A percentile compares a stretch with the other conserved stretches of the same genome.
Conservation (phyloP, 2,888 invertebrate species). For the Steinernema hermaphroditum region DNA sequence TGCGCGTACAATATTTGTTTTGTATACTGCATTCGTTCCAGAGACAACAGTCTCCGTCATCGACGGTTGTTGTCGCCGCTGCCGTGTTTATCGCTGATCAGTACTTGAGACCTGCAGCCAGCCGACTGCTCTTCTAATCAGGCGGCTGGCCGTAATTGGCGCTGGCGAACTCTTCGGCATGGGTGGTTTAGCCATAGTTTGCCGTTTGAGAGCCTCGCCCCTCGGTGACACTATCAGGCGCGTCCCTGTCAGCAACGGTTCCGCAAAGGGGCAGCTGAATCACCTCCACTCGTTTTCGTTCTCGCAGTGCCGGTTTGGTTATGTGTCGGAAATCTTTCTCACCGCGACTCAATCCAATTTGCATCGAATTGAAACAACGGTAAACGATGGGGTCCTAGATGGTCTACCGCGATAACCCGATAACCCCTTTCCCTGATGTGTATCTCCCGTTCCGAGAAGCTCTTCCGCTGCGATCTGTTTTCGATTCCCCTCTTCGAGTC, state of each 20-base stretch:
- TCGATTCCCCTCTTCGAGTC: slow-evolving; percentile 2
- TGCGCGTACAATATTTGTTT: slow-evolving; percentile 31
- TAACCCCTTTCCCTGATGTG: slow-evolving; percentile 9
- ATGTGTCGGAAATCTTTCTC: not conserved
- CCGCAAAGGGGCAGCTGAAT: not conserved
- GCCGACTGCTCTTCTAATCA: not conserved
- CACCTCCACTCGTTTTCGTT: slow-evolving; percentile 15
- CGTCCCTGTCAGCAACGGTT: slow-evolving; percentile 4
- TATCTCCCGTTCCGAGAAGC: slow-evolving; percentile 1
- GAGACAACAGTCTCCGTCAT: slow-evolving; percentile 27
- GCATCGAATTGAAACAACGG: slow-evolving; percentile 2
- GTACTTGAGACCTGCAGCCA: slow-evolving; percentile 8
- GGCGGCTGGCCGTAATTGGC: not conserved
- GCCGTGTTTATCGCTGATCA: slow-evolving; percentile 18
- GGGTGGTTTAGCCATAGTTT: not conserved
- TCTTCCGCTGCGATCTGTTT: not conserved
- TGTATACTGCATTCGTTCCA: slow-evolving; percentile 31
- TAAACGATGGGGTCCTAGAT: not conserved
- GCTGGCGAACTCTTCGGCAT: not conserved
- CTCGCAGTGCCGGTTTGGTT: slow-evolving; percentile 12
- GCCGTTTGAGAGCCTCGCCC: not conserved
- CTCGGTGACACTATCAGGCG: not conserved
- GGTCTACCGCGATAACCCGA: not conserved
- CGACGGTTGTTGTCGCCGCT: slow-evolving; percentile 4
- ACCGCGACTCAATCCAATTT: not conserved